Evolutionary conservation across 2,888 invertebrate genomes (phyloP).

Genomic region (Seira sanloemensis): DNA sequence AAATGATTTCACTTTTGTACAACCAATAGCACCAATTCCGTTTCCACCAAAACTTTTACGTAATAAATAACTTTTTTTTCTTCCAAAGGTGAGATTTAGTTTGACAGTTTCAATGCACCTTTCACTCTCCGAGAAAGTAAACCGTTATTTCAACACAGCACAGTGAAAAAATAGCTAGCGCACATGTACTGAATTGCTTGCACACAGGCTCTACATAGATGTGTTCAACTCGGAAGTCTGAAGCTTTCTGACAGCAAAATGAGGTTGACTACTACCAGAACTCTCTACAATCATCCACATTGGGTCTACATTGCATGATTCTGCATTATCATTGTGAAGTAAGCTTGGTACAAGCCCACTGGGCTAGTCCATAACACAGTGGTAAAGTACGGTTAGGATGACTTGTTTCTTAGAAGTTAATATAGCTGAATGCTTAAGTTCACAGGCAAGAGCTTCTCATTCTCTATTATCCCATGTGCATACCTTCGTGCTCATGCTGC

Average conservation of each 20-base stretch:
- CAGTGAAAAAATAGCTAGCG: constrained; percentile 24
- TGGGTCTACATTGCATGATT: not conserved
- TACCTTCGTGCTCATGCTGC: too few species aligned
- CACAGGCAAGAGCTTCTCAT: not conserved
- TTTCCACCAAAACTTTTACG: not conserved
- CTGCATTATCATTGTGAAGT: not conserved
- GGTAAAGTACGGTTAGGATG: too few species aligned
- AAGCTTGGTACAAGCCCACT: constrained; percentile 42
- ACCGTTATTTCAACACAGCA: constrained; percentile 3
- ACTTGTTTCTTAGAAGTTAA: too few species aligned
- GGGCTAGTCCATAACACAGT: too few species aligned
- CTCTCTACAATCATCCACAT: not conserved
- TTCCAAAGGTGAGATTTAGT: not conserved
- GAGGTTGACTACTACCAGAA: constrained; percentile 47
- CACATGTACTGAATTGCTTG: constrained; percentile 55
- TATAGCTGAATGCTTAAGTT: not conserved
- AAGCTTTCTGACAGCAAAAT: constrained; percentile 53
- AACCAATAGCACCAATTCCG: constrained; percentile 35
- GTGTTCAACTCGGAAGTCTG: constrained; percentile 54
- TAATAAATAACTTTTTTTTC: not conserved
- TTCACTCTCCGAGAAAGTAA: too few species aligned
- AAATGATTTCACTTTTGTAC: constrained; percentile 27
- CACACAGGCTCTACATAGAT: constrained; percentile 54
- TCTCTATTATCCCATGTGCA: too few species aligned
- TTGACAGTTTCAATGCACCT: too few species aligned